Evolutionary conservation across 2,888 invertebrate genomes (phyloP).

Genomic region (Fissipunctia ypsillon): DNA sequence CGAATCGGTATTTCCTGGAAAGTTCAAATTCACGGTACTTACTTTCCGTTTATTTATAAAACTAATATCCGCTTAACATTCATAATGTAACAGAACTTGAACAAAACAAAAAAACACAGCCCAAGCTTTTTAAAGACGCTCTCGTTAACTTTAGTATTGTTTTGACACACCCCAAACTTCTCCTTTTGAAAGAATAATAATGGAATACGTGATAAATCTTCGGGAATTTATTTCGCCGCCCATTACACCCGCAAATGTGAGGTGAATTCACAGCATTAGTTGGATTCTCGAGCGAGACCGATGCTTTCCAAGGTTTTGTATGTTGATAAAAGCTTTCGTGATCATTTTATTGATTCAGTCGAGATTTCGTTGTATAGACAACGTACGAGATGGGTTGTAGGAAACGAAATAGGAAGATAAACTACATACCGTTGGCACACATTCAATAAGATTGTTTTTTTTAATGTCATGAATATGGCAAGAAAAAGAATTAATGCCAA

Average conservation of each 20-base stretch:
- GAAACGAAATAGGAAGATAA: background rate
- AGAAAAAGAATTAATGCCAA: background rate
- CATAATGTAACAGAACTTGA: background rate
- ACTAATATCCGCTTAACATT: background rate
- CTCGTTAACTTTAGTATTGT: constrained; percentile 56
- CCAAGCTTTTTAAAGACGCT: constrained; percentile 31
- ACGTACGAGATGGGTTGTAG: constrained; percentile 1
- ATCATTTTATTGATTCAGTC: constrained; percentile 59
- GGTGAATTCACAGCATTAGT: constrained; percentile 60
- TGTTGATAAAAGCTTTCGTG: constrained; percentile 61
- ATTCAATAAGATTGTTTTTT: background rate
- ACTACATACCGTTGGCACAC: background rate
- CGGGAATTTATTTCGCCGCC: constrained; percentile 61
- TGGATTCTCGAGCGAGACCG: constrained; percentile 50
- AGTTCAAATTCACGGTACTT: background rate
- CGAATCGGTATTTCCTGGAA: background rate
- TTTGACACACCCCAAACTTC: constrained; percentile 60
- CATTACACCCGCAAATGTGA: constrained; percentile 64
- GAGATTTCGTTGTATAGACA: background rate
- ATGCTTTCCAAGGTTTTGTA: constrained; percentile 46
- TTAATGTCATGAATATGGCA: background rate
- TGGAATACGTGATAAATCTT: constrained; percentile 67
- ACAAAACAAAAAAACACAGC: constrained; percentile 6
- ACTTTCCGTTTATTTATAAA: background rate
- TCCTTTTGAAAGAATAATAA: constrained; percentile 58